These are phyloP conservation scores for Heteromormyrus szaboi DNA, from an alignment of 2,797 vertebrate genomes.

Conservation along the genomic window DNA sequence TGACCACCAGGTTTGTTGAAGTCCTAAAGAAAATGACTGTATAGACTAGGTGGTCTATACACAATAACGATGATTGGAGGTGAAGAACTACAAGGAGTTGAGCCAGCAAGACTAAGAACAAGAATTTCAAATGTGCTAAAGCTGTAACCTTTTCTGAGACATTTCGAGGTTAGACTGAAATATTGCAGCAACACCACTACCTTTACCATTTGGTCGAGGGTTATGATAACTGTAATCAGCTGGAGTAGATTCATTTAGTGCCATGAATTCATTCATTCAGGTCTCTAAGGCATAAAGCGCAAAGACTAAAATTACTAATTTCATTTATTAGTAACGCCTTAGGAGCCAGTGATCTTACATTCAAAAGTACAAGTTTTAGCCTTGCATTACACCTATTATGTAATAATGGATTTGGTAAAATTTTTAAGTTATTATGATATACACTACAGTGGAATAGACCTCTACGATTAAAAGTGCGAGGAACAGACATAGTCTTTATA, in stretches of 20 bases:
- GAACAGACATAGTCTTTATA: background rate
- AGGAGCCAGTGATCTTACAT: background rate
- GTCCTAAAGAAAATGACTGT: too few species aligned
- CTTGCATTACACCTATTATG: background rate
- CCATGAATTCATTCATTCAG: background rate
- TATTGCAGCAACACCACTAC: too few species aligned
- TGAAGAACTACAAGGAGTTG: too few species aligned
- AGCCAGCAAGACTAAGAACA: too few species aligned
- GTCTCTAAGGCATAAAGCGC: background rate
- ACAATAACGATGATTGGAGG: too few species aligned
- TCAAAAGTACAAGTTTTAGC: background rate
- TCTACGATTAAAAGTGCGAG: too few species aligned
- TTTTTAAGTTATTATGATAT: background rate
- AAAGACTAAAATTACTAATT: background rate
- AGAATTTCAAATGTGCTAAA: too few species aligned
- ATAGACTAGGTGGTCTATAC: too few species aligned
- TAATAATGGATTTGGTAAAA: background rate
- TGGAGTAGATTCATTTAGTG: background rate
- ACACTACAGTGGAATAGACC: background rate
- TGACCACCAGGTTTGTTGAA: background rate
- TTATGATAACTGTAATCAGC: too few species aligned
- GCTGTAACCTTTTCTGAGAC: too few species aligned
- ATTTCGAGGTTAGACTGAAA: too few species aligned
- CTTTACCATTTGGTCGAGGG: too few species aligned
- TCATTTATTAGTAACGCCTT: background rate